Evolutionary conservation across 2,113 vertebrate genomes (phyloP).

Genomic region (Pteruthius melanotis): DNA sequence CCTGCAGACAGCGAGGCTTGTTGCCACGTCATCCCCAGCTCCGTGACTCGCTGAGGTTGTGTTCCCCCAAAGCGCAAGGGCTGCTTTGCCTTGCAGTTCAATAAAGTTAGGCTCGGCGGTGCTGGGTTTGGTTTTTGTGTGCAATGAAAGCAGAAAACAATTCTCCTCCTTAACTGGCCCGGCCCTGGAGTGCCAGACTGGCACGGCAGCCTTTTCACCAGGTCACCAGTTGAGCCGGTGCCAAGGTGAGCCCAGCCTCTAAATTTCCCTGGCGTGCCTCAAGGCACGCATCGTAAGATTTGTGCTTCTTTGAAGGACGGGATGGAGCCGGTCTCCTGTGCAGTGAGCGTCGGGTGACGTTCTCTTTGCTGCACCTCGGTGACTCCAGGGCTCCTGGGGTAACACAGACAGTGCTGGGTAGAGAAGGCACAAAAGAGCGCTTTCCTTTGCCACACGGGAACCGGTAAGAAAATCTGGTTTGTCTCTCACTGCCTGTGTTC

Average conservation of each 20-base stretch:
- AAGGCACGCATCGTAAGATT: background rate
- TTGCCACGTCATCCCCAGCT: too few relatives aligned
- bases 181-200: too few relatives aligned
- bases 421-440: background rate
- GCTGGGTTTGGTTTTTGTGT: too few relatives aligned
- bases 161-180: too few relatives aligned
- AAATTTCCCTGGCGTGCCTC: background rate
- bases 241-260: background rate
- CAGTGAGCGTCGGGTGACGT: background rate
- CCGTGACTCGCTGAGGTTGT: too few relatives aligned
- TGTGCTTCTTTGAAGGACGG: background rate
- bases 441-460: background rate
- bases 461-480: background rate
- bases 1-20: too few relatives aligned
- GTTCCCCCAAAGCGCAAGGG: too few relatives aligned
- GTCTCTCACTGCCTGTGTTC: background rate
- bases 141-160: too few relatives aligned
- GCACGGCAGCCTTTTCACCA: background rate
- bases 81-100: too few relatives aligned
- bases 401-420: background rate
- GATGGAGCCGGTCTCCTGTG: too few relatives aligned
- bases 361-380: background rate
- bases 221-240: background rate
- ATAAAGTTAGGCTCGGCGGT: too few relatives aligned
- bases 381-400: background rate